phyloP scores from a whole-genome alignment of 2,888 invertebrate genomes.

The Epicampocera succincta region DNA sequence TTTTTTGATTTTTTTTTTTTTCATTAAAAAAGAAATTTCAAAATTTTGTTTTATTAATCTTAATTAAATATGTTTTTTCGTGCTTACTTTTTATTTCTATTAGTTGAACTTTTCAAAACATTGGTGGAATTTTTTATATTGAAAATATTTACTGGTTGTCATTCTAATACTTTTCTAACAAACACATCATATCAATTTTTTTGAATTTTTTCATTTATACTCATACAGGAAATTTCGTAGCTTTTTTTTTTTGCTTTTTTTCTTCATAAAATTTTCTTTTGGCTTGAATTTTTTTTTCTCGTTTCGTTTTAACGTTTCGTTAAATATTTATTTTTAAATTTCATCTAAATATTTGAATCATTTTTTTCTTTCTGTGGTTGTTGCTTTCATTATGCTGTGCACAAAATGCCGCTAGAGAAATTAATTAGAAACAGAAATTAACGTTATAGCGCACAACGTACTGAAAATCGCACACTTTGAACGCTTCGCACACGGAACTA shows the following conservation, averaged over 20 bases:
- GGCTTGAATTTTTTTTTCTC: constrained; percentile 59
- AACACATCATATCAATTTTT: too few relatives aligned
- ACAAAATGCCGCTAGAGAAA: constrained; percentile 51
- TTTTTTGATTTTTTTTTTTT: too few relatives aligned
- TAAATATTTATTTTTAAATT: constrained; percentile 33
- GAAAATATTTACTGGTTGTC: too few relatives aligned
- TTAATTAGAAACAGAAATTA: constrained; percentile 8
- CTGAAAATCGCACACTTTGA: constrained; percentile 13
- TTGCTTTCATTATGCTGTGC: constrained; percentile 29
- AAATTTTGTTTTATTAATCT: not conserved
- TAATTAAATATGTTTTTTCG: constrained; percentile 9
- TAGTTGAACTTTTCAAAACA: too few relatives aligned
- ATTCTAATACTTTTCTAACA: too few relatives aligned
- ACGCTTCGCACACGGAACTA: constrained; percentile 10
- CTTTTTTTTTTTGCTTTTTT: constrained; percentile 39
- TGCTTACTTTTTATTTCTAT: constrained; percentile 34
- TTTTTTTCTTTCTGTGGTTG: constrained; percentile 17
- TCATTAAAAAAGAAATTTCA: constrained; percentile 30
- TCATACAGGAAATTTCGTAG: constrained; percentile 18
- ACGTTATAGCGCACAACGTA: constrained; percentile 28
- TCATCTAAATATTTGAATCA: not conserved
- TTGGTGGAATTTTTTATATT: too few relatives aligned
- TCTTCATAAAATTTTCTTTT: constrained; percentile 36
- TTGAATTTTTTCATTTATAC: too few relatives aligned
- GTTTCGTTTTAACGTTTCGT: constrained; percentile 59